These are phyloP conservation scores for Basileuterus tristriatus DNA, from an alignment of 2,797 vertebrate species.

Conservation along the genomic window DNA sequence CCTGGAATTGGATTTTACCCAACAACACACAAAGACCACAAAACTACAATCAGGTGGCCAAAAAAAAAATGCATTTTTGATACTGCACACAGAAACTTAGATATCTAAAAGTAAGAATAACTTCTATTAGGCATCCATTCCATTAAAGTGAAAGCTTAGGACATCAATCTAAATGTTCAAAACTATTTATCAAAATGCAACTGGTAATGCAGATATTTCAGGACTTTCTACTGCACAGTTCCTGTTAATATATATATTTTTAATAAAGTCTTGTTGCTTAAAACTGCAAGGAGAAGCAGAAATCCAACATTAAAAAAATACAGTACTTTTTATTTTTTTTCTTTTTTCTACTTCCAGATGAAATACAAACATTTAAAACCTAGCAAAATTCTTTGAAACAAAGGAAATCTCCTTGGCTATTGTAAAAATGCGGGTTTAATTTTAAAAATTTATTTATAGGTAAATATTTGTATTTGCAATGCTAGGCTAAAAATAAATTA, in stretches of 20 bases:
- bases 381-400: neutral
- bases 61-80: neutral
- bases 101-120: neutral
- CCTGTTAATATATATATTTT: neutral
- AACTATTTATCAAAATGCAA: neutral
- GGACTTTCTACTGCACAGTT: neutral
- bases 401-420: neutral
- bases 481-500: neutral
- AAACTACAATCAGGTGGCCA: neutral
- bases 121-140: neutral
- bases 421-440: neutral
- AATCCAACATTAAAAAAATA: neutral
- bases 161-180: neutral
- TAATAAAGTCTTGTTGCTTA: neutral
- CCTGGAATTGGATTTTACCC: neutral
- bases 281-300: neutral
- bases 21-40: neutral
- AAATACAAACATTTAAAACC: neutral
- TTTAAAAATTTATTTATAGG: neutral
- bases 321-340: neutral
- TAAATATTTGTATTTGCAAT: neutral
- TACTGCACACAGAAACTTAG: neutral
- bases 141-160: neutral
- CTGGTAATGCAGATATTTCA: neutral
- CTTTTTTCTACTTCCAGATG: neutral